Base-by-base conservation (phyloP, 92 coral and sea anemone species). In the Actinernus sp. region DNA sequence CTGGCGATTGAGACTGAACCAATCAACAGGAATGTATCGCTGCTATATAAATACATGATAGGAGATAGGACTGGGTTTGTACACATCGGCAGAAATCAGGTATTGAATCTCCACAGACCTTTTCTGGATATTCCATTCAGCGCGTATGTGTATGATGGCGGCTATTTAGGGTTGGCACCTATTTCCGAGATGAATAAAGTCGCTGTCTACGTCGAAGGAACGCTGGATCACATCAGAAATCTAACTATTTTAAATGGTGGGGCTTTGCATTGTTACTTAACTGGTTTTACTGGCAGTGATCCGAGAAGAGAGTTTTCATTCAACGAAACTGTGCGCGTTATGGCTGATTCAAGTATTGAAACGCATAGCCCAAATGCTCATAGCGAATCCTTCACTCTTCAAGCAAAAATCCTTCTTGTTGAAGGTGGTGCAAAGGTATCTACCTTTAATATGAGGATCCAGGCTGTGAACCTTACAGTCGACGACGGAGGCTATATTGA, bases 51-150 rank as follows among this genome's bases (percentile, higher is more conserved):
- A 19, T 84, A 76, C 65, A 95, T 95, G 95, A 95, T 95, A 62
- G 99, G 99, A 13, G 99, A 95, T 65, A 93, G 99, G 55, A 75
- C 97, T 25, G 97, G 99, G 14, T 92, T 80, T 63, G 76, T 95
- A 46, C 99, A 95, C 34, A 61, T 95, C 11, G 84, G 92, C 14
- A 69, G 66, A 10, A 86, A 82, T 24, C 99, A 95, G 62, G 92
- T 74, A 17, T 55, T 91, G 58, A 75, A 95, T 49, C 83, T 95
- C 22, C 82, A 83, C 58, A 85, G 99, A n/a, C 83, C 55, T 55
- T 95, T 94, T 78, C 49, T 95, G 52, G 99, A 95, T 69, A 87
- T 95, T 14, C 99, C 99, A 22, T 85, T 88, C 62, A 84, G 82
- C 54, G 97, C 98, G n/a, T 78, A 82, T 48, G 54, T 94, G 67